Evolutionary conservation across 2,888 invertebrate genomes (phyloP), one percentile per base, ranked within the genome.

Genomic region (Aphrophora alni): DNA sequence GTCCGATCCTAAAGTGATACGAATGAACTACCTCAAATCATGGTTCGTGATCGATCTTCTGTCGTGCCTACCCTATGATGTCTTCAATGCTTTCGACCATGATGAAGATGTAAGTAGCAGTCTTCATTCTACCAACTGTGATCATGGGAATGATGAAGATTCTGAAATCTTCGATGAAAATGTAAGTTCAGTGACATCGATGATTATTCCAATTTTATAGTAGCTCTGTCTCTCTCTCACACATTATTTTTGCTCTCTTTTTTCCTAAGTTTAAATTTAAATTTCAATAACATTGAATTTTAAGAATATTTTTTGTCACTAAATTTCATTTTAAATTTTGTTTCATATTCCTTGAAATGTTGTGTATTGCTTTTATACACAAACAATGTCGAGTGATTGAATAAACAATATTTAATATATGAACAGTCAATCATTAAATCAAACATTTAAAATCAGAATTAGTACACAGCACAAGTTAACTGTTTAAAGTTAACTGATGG

Each of bases 11-110:
- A 98, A 98, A 89, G 97, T 98, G 86, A 98, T 98, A 89, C 92
- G 98, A 87, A 97, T 97, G 95, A 99, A 99, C 92, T 99, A 99
- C 91, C 92, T 99, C 87, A 97, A 98, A 90, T 98, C 98, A 86
- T 99, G 99, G 99, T 99, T 99, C 91, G 95, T 99, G 87, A 98
- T 99, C 88, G 99, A 99, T 90, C 92, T 99, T 87, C 93, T 99
- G 85, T 98, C 98, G 87, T 99, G 99, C 90, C 93, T 99, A 90
- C 99, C 99, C 85, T 99, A 99, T 90, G 99, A 99, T 91, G 98
- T 99, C 87, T 99, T 99, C 93, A 99, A 99, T 90, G 99, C 99
- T 86, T 99, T 99, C 91, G 99, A 99, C 90, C 97, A 98, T 89
- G 98, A 98, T 89, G 98, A 99, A 91, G 98, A 97, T 89, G 94